Conservation (phyloP, 2,113 vertebrate species). For the Engystomops pustulosus region DNA sequence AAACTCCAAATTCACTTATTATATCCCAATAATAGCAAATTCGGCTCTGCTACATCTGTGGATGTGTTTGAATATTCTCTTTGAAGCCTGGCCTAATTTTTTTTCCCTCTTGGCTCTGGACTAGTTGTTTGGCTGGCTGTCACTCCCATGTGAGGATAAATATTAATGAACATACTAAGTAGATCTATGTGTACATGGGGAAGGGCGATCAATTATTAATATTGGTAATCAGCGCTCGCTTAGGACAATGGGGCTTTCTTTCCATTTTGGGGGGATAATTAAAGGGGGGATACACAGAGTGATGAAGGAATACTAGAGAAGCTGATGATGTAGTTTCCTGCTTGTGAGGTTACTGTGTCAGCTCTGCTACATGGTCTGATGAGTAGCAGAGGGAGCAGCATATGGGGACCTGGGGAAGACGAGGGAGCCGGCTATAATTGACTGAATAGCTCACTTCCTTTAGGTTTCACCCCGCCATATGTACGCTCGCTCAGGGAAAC, state of each 20-base stretch:
- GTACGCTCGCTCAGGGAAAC: slow-evolving; percentile 4
- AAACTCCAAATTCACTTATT: too few relatives aligned
- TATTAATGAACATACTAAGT: slow-evolving; percentile 59
- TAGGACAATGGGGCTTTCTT: slow-evolving; percentile 12
- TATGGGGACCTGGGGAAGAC: neutral
- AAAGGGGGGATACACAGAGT: too few relatives aligned
- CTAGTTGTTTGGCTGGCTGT: slow-evolving; percentile 45
- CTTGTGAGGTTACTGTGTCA: neutral
- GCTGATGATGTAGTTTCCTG: neutral
- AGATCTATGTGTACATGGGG: slow-evolving; percentile 52
- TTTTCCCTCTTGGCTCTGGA: neutral
- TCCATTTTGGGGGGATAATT: neutral
- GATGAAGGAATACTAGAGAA: neutral
- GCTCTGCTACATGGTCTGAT: neutral
- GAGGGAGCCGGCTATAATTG: neutral
- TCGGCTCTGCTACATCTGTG: neutral
- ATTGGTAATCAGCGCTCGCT: slow-evolving; percentile 31
- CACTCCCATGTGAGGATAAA: slow-evolving; percentile 49
- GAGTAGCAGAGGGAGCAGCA: slow-evolving; percentile 1
- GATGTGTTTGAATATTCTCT: slow-evolving; percentile 32
- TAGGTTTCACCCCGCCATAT: neutral
- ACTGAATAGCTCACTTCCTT: slow-evolving; percentile 18
- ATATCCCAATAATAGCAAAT: neutral
- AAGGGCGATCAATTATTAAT: slow-evolving; percentile 49
- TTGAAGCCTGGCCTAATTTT: slow-evolving; percentile 52